Base-by-base conservation (phyloP, 2,888 invertebrate genomes). In the Eurytoma adleriae region DNA sequence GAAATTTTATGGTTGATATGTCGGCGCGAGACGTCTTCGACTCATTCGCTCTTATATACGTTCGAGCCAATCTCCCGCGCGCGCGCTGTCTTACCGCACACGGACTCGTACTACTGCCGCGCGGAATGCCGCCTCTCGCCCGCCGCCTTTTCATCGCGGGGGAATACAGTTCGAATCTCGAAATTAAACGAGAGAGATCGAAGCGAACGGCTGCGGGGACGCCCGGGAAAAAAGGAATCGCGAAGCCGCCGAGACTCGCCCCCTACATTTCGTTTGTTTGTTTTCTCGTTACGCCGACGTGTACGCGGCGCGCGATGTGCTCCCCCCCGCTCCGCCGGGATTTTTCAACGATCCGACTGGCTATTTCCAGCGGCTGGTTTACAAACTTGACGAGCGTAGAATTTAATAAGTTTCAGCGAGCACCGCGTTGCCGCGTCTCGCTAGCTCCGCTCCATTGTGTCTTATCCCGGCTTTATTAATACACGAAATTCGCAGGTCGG, bases 171-270 rank as follows among this genome's bases (percentile, higher is more conserved):
- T 77, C 68, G 72, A 71, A 64, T 70, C 79, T 78, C 70, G 71
- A 81, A 81, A 83, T 83, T 83, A 77, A 81, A 79, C 67, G 71
- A 74, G 79, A 78, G 68, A 54, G 76, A 62, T 30, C 67, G 59
- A 52, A 30, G 30, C n/a, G 30, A 59, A 4, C 57, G 57, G n/a
- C 57, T 24, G 24, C 20, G 20, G 59, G 20, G 57, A 57, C 59
- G 20, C 20, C 3, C 20, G 59, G 20, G 18, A 18, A 57, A 57
- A 18, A 30, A 30, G 30, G 4, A 30, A 30, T 30, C 4, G 2
- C 30, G 4, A 2, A 30, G 30, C 30, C 4, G 30, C 30, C 4
- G 30, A 30, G 20, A 59, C 24, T 59, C 12, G 5, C n/a, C 57
- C n/a, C n/a, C n/a, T 3, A 7, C 4, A 1, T 24, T 20, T 27